A percentile compares a stretch with the other conserved stretches of the same genome.
Evolutionary conservation across 1,140 invertebrate species (phyloP).

Genomic region (Trichonephila inaurata): DNA sequence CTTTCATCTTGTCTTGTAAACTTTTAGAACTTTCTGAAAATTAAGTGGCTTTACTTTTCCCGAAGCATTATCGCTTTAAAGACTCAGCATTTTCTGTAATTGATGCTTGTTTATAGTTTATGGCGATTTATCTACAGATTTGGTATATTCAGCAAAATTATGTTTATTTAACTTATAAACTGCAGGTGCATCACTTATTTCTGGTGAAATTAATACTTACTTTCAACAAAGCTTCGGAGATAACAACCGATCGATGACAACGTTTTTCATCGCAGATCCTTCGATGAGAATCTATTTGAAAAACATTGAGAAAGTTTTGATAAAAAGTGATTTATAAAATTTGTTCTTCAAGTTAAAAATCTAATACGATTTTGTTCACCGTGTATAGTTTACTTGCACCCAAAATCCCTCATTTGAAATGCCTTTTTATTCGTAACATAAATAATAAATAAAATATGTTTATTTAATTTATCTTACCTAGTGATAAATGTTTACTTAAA

Average conservation of each 20-base stretch:
- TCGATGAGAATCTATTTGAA: not conserved
- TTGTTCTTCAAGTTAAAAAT: too few relatives aligned
- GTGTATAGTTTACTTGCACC: too few relatives aligned
- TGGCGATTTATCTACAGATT: not conserved
- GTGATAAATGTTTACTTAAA: too few relatives aligned
- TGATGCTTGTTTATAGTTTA: not conserved
- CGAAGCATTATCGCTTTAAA: not conserved
- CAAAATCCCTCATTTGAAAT: too few relatives aligned
- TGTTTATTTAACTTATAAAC: constrained; percentile 31
- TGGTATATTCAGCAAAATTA: not conserved
- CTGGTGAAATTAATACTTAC: not conserved
- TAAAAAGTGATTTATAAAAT: not conserved
- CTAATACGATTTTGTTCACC: too few relatives aligned
- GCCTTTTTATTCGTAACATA: too few relatives aligned
- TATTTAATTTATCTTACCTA: too few relatives aligned
- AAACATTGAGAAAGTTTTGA: not conserved
- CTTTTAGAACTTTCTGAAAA: constrained; percentile 7
- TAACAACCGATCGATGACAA: not conserved
- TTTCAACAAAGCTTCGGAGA: not conserved
- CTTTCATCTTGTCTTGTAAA: not conserved
- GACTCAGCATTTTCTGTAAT: not conserved
- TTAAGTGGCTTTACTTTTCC: constrained; percentile 4
- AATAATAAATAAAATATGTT: too few relatives aligned
- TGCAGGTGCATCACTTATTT: constrained; percentile 9
- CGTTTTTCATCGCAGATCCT: not conserved